Conservation (phyloP, 1,140 invertebrate genomes). For the Gryllus bimaculatus region DNA sequence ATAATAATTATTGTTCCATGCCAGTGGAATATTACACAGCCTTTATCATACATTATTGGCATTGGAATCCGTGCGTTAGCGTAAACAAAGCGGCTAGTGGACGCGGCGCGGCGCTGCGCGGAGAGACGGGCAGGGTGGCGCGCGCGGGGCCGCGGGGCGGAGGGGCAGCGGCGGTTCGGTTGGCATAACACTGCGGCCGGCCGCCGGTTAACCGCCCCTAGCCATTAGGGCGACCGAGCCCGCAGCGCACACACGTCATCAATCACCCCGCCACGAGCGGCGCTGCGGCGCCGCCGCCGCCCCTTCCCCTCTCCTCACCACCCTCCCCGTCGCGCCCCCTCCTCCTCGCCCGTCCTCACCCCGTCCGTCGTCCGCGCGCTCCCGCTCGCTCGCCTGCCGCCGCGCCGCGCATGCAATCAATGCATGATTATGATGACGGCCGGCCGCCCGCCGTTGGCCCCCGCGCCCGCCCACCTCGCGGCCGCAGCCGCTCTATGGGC, state of each 20-base stretch:
- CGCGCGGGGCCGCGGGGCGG: not conserved
- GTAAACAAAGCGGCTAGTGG: conserved; percentile 3
- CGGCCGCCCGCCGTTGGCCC: no score
- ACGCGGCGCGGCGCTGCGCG: not conserved
- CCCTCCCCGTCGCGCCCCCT: no score
- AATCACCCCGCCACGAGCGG: conserved; percentile 2
- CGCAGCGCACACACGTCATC: conserved; percentile 15
- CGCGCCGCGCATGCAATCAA: conserved; percentile 12
- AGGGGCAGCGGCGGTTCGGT: conserved; percentile 3
- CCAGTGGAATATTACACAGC: conserved; percentile 13
- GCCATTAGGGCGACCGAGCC: conserved; percentile 14
- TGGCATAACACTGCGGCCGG: conserved; percentile 16
- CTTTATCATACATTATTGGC: conserved; percentile 14
- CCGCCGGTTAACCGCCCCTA: conserved; percentile 16
- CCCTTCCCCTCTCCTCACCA: no score
- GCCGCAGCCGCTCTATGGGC: not conserved
- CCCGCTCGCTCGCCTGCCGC: not conserved
- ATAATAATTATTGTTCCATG: conserved; percentile 12
- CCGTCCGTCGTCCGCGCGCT: no score
- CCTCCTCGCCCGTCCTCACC: no score
- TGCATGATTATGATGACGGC: conserved; percentile 1
- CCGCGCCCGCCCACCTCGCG: no score
- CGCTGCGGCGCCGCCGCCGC: not conserved
- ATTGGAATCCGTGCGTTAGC: conserved; percentile 10
- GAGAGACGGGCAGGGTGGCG: not conserved